Base-by-base conservation (phyloP, 2,113 vertebrate genomes). In the Pseudolaguvia tuberculata region DNA sequence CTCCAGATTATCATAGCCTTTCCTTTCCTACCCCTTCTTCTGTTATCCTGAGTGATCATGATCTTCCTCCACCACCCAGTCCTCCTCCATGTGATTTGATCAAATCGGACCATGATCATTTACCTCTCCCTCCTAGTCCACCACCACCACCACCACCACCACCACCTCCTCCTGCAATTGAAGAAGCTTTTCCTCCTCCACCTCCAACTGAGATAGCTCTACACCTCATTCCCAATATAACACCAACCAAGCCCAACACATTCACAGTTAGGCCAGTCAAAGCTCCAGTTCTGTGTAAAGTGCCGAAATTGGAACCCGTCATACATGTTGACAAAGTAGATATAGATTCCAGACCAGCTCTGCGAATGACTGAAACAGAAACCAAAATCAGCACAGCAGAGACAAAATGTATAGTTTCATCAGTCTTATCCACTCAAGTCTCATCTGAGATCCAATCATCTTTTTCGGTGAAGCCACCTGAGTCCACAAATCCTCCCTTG, bases 221-320 rank as follows among this genome's bases (percentile, higher is more conserved):
- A 51, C 86, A 91, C 48, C 83, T 77, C 47, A 80, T 91, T 69
- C 86, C 53, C 58, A 85, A 80, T 35, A 75, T 83, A 56, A 84
- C 78, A 76, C 86, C 87, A 70, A 84, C 77, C 53, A 88, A 86
- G 50, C 79, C 86, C 9, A 91, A 85, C 79, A 89, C 83, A 77
- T 75, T 85, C 82, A 84, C 76, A 1, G 84, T 88, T 35, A 93
- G 93, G 80, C 86, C 87, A 55, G 83, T 86, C 42, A 90, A 83
- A 81, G 83, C 57, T 52, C 85, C 89, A 0, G n/a, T 76, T 42
- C 77, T 85, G 77, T 84, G 87, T 23, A 90, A 83, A 72, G 84
- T 91, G 5, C 87, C 90, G 2, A 93, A 93, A 73, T 85, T 88
- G 73, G 90, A 93, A 80, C 76, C 88, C 48, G 78, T 79, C 70